A percentile compares a stretch with the other conserved stretches of the same genome.
These are phyloP conservation scores for Lacerta agilis DNA, from an alignment of 2,797 vertebrate species.

Conservation along the genomic window DNA sequence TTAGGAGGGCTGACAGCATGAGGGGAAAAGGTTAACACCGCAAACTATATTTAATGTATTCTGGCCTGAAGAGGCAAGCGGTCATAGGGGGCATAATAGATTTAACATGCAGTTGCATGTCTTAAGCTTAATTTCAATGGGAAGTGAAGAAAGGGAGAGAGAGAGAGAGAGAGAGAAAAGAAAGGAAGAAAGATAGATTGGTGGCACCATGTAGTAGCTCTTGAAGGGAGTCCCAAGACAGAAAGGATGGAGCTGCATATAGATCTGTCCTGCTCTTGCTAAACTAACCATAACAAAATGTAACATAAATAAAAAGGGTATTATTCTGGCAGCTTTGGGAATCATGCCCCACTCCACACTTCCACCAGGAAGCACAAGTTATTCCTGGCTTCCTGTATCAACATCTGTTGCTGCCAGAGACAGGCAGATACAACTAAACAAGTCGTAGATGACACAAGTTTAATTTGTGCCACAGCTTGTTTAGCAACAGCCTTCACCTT, in stretches of 20 bases:
- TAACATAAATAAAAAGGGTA: neutral
- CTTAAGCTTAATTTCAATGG: neutral
- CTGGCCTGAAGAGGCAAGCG: neutral
- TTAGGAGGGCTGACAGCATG: neutral
- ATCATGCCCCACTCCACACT: neutral
- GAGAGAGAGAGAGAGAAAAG: neutral
- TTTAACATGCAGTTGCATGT: neutral
- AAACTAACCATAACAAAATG: neutral
- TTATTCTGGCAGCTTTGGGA: neutral
- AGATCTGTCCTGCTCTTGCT: neutral
- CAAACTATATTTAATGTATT: neutral
- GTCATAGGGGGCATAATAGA: neutral
- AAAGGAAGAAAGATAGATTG: neutral
- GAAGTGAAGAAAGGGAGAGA: neutral
- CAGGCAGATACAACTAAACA: neutral
- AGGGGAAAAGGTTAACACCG: neutral
- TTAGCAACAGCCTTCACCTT: neutral
- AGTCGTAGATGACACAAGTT: neutral
- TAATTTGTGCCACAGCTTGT: slow-evolving; percentile 2
- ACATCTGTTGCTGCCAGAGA: neutral
- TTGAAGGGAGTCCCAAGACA: neutral
- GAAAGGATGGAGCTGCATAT: neutral
- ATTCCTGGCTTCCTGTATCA: neutral
- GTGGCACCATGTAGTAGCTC: neutral
- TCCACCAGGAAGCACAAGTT: neutral